phyloP scores from a whole-genome alignment of 2,888 invertebrate genomes.

The Osmoderma eremita region DNA sequence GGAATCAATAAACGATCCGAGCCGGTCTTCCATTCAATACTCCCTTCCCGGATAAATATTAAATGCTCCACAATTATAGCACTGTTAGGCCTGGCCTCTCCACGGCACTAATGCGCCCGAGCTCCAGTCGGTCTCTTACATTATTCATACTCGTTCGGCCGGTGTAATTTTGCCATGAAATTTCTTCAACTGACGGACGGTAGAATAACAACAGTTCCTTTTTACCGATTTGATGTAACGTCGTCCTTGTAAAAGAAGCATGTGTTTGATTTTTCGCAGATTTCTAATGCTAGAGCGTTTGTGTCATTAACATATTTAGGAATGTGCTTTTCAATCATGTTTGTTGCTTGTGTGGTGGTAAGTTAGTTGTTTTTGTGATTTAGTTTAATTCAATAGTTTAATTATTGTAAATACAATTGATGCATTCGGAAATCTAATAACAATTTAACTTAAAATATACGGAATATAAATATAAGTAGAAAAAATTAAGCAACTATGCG shows the following conservation, averaged over 20 bases:
- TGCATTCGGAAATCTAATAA: too few species aligned
- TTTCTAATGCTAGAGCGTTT: neutral
- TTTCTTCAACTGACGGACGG: constrained; percentile 16
- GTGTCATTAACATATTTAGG: constrained; percentile 4
- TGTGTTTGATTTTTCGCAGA: constrained; percentile 19
- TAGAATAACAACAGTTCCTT: constrained; percentile 16
- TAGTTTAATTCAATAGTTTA: too few species aligned
- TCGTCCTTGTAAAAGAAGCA: constrained; percentile 6
- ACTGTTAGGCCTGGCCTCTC: constrained; percentile 66
- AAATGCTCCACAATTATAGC: constrained; percentile 65
- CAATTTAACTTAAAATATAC: too few species aligned
- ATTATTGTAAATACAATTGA: too few species aligned
- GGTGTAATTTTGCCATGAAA: constrained; percentile 31
- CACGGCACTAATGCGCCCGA: constrained; percentile 65
- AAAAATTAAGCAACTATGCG: too few species aligned
- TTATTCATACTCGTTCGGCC: constrained; percentile 52
- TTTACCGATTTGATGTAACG: neutral
- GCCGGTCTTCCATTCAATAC: constrained; percentile 19
- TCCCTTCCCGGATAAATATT: constrained; percentile 33
- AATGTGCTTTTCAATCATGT: constrained; percentile 13
- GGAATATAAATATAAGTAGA: too few species aligned
- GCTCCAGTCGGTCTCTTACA: constrained; percentile 64
- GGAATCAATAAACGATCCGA: neutral
- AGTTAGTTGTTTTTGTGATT: neutral
- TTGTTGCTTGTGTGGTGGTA: constrained; percentile 11